Base-by-base conservation (phyloP, 2,113 vertebrate species). In the Petromus typicus region DNA sequence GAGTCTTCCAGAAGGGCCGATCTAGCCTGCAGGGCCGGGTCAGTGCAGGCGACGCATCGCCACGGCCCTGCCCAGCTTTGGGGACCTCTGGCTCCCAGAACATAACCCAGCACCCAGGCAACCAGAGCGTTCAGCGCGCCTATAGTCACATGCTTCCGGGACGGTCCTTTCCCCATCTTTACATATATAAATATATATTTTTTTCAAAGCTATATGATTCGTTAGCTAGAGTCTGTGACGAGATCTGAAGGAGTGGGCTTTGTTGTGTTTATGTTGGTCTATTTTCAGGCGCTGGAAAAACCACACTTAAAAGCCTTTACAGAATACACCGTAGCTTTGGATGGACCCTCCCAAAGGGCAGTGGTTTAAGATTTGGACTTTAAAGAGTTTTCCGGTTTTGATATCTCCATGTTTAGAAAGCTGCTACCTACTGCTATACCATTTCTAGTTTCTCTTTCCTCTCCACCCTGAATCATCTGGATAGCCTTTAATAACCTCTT, bases 1-100 rank as follows among this genome's bases (percentile, higher is more conserved):
- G 95, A 97, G 95, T 91, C 30, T 86, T 82, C 63, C 51, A 57
- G 97, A 96, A 98, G 97, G 97, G 93, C 94, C 93, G 86, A 97
- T 96, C 92, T 69, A 57, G 92, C 96, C 93, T 63, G 51, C 25
- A 23, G 83, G 59, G 76, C 43, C 18, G 91, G 61, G 57, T 22
- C 69, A 14, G 54, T 8, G 71, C 48, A 89, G 30, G 59, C 0
- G 17, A 12, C 80, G 73, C 40, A 11, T 61, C 67, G 27, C 71
- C 69, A 57, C 51, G 8, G 11, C 61, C 48, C 48, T 20, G 9
- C 10, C 92, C 79, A 32, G 43, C 22, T n/a, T 79, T 10, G 40
- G 76, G 64, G 71, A 32, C 27, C 81, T 56, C 51, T 86, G 0
- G 20, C 9, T 17, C 59, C 56, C 78, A 25, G 61, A 78, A 18